Base-by-base conservation (phyloP, 1,140 invertebrate genomes). In the Drosophila sturtevanti region DNA sequence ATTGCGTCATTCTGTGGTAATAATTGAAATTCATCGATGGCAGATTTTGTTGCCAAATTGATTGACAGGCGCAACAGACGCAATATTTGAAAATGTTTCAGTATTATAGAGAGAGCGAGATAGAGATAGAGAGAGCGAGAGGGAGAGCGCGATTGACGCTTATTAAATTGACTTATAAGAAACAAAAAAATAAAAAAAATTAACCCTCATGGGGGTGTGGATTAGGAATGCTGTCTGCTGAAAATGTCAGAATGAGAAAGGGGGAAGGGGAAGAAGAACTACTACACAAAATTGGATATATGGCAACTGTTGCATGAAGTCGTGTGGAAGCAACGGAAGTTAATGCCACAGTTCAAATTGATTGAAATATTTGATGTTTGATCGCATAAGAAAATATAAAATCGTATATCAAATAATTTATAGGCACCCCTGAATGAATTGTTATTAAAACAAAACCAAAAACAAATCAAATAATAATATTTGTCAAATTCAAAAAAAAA, bases 21-120 rank as follows among this genome's bases (percentile, higher is more conserved):
- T 79, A 89, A 86, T 86, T 87, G 79, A 76, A 86, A 86, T 82
- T 87, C 84, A 89, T 84, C 69, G 79, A 55, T 66, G 68, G 72
- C 71, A 77, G 68, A 82, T 81, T 86, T 76, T 62, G 51, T 77
- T 74, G 62, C 77, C 58, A 31, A 65, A 44, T 69, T 87, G 82
- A 87, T 84, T 89, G 84, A 89, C 84, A 89, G 80, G 16, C 44
- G 64, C 59, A 37, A 22, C 16, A 35, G 21, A 62, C 38, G 21
- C 56, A 54, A 56, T 63, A 59, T 48, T 48, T 18, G 9, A 21
- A 21, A 41, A 14, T 14, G n/a, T n/a, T n/a, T n/a, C n/a, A n/a
- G n/a, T n/a, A n/a, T n/a, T n/a, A n/a, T n/a, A n/a, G n/a, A n/a
- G 6, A 31, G 6, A 6, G 27, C 0, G 27, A 6, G 27, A 6